These are phyloP conservation scores for Mus minutoides DNA, from an alignment of 2,797 vertebrate genomes.

Conservation along the genomic window DNA sequence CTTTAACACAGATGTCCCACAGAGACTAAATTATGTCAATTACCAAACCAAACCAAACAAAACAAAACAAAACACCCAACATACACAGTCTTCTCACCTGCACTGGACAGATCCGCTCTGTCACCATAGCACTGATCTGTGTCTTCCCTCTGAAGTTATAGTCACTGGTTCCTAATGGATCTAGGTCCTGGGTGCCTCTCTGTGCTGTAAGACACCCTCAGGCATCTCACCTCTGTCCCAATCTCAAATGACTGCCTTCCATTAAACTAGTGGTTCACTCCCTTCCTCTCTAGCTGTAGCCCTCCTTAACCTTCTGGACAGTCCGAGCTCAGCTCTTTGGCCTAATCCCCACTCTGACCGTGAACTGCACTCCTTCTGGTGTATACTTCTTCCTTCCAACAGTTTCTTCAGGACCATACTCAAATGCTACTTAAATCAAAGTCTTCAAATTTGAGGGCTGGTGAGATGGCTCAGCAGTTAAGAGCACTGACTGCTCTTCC, in stretches of 20 bases:
- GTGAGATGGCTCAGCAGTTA: too few relatives aligned
- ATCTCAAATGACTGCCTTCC: background rate
- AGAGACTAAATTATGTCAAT: conserved; percentile 11
- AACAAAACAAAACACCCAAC: too few relatives aligned
- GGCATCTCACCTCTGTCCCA: background rate
- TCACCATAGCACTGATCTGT: background rate
- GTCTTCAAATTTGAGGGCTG: too few relatives aligned
- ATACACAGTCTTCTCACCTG: background rate
- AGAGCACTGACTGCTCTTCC: too few relatives aligned
- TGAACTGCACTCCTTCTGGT: background rate
- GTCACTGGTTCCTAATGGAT: background rate
- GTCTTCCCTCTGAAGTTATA: background rate
- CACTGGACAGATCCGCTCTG: background rate
- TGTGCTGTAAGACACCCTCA: background rate
- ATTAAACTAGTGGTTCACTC: background rate
- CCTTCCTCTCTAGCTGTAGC: background rate
- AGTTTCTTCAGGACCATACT: background rate
- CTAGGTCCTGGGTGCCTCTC: background rate
- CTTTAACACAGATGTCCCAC: background rate
- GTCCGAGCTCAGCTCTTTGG: background rate
- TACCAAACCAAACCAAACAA: background rate
- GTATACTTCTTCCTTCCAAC: background rate
- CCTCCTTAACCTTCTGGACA: background rate
- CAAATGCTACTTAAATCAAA: conserved; percentile 29
- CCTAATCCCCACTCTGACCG: background rate